A percentile compares a stretch with the other conserved stretches of the same genome.
These are phyloP conservation scores for Nipponacmea schrenckii DNA, from an alignment of 2,888 invertebrate species.

Conservation along the genomic window DNA sequence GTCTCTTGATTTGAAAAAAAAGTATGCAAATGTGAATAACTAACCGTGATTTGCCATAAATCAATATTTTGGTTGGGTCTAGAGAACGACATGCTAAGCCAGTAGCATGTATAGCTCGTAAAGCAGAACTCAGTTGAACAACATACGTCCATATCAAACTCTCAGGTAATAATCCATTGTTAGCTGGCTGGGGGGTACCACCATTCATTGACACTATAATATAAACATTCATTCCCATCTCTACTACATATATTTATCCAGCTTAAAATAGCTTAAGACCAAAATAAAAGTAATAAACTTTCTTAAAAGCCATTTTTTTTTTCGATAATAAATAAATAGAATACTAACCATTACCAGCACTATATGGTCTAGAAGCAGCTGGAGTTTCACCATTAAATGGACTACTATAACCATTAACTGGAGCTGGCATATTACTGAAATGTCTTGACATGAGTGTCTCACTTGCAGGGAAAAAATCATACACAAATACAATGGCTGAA, in stretches of 20 bases:
- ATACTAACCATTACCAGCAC: slow-evolving; percentile 44
- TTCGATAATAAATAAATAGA: too few relatives aligned
- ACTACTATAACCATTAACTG: slow-evolving; percentile 58
- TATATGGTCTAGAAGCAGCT: slow-evolving; percentile 45
- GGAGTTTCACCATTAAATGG: slow-evolving; percentile 50
- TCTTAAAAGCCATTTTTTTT: too few relatives aligned
- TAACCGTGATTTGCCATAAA: slow-evolving; percentile 65
- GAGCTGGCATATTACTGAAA: slow-evolving; percentile 70
- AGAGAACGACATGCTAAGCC: slow-evolving; percentile 84
- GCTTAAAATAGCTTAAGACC: too few relatives aligned
- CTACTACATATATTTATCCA: too few relatives aligned
- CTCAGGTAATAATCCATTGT: slow-evolving; percentile 83
- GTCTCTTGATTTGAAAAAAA: too few relatives aligned
- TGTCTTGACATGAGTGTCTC: slow-evolving; percentile 88
- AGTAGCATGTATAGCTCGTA: slow-evolving; percentile 87
- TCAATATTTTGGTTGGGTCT: slow-evolving; percentile 88
- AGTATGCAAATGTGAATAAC: too few relatives aligned
- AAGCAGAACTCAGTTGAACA: slow-evolving; percentile 92
- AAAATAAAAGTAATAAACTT: too few relatives aligned
- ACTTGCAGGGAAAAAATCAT: slow-evolving; percentile 92
- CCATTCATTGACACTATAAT: neutral
- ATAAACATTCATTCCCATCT: too few relatives aligned
- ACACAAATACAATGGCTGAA: slow-evolving; percentile 93
- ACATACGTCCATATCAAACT: slow-evolving; percentile 94
- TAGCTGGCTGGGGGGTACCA: slow-evolving; percentile 67